Percentiles rank a stretch among this genome's conserved stretches.
Conservation (phyloP, 1,140 invertebrate genomes). For the Bombus polaris region DNA sequence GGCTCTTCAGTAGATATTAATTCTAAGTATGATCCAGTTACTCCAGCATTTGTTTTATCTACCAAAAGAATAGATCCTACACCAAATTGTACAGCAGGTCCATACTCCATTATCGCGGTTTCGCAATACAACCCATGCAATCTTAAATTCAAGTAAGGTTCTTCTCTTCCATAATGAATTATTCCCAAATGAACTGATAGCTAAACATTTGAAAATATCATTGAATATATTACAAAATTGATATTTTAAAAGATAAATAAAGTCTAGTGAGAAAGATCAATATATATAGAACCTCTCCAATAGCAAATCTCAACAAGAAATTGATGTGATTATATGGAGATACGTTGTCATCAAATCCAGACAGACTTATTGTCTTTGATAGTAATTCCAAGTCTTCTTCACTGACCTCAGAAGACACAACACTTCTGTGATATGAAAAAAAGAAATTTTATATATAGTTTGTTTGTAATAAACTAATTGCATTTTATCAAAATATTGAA, state of each 20-base stretch:
- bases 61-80: constrained; percentile 88
- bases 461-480: background rate
- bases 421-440: constrained; percentile 76
- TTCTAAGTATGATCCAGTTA: constrained; percentile 90
- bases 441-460: background rate
- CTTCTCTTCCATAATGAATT: constrained; percentile 86
- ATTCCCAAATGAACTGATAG: constrained; percentile 79
- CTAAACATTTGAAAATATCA: constrained; percentile 66
- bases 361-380: constrained; percentile 89
- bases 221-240: constrained; percentile 16
- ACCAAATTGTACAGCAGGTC: constrained; percentile 90
- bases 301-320: constrained; percentile 87
- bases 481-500: background rate
- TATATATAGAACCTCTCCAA: constrained; percentile 85
- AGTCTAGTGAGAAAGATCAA: too few species aligned
- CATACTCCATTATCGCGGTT: constrained; percentile 90
- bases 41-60: constrained; percentile 90
- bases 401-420: constrained; percentile 87
- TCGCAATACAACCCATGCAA: constrained; percentile 88
- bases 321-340: constrained; percentile 90
- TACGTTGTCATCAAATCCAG: constrained; percentile 92
- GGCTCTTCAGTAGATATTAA: constrained; percentile 86
- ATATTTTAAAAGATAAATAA: constrained; percentile 23
- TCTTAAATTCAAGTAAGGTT: constrained; percentile 90
- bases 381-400: constrained; percentile 90